Evolutionary conservation across 2,888 invertebrate species (phyloP).

Genomic region (Tetranychus truncatus): DNA sequence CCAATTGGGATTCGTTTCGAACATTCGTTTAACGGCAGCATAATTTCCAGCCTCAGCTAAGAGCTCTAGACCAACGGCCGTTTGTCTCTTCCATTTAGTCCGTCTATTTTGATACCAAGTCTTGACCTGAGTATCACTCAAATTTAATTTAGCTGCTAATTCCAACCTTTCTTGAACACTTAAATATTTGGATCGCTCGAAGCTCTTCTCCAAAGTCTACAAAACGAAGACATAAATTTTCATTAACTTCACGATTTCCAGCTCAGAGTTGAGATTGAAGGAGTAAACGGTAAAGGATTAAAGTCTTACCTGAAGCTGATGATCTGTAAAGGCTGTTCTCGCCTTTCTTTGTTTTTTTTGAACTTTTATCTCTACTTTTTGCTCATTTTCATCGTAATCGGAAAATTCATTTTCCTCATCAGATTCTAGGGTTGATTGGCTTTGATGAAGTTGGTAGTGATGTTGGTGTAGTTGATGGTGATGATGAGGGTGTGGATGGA

Average conservation of each 20-base stretch:
- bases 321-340: constrained; percentile 93
- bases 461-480: neutral
- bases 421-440: neutral
- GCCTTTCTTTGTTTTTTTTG: constrained; percentile 85
- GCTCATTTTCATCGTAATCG: neutral
- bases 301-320: constrained; percentile 53
- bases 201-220: constrained; percentile 77
- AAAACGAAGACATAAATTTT: constrained; percentile 19
- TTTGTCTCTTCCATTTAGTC: constrained; percentile 99
- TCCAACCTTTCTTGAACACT: constrained; percentile 95
- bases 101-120: constrained; percentile 99
- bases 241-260: too few species aligned
- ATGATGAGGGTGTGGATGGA: neutral
- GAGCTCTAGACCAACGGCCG: constrained; percentile 90
- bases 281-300: too few species aligned
- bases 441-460: neutral
- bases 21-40: constrained; percentile 85
- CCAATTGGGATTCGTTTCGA: constrained; percentile 27
- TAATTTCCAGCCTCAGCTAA: constrained; percentile 92
- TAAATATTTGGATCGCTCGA: constrained; percentile 88
- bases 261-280: too few species aligned
- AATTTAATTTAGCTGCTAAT: constrained; percentile 65
- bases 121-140: constrained; percentile 98
- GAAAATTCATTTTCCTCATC: neutral
- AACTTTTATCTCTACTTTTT: constrained; percentile 20